Evolutionary conservation across 2,888 invertebrate species (phyloP), one percentile per base, ranked within the genome.

Genomic region (Xestia rhomboidea): DNA sequence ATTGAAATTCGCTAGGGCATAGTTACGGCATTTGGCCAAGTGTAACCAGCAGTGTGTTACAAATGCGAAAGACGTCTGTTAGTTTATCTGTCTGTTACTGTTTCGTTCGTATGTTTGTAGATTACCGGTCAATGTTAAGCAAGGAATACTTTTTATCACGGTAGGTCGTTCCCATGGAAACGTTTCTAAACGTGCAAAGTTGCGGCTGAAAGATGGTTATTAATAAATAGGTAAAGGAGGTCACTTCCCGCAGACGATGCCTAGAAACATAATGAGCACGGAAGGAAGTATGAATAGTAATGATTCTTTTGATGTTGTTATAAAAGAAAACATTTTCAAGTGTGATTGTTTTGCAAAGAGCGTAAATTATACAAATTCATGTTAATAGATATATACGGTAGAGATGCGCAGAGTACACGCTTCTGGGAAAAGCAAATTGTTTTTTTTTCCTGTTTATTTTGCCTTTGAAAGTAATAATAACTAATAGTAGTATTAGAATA

Each of bases 301-400:
- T 18, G 8, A n/a, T 72, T 79, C 60, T 66, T 78, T 67, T 72
- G 66, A 66, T 62, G 60, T 79, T 78, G 49, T 60, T 66, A 6
- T 8, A 51, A 44, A 57, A 66, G 18, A 66, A 68, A 60, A 66
- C n/a, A 70, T 34, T 41, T 38, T 18, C 6, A 34, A 63, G 27
- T 24, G 24, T 21, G 67, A 44, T 62, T 67, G 57, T 67, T 63
- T 27, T 27, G 68, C 69, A 77, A 78, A 57, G 8, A 66, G 41
- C 64, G 57, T 57, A 54, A 38, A 70, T 78, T 66, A 1, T 11
- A 34, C 66, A 41, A 49, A 71, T 66, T 79, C 49, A 71, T 57
- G 54, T 44, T 46, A 27, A 27, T 66, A 27, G 3, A 24, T 46
- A 67, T 7, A 57, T 44, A 38, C 10, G 27, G 4, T 15, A 66